A percentile compares a stretch with the other conserved stretches of the same genome.
Evolutionary conservation across 2,888 invertebrate species (phyloP).

Genomic region (Noctua comes): DNA sequence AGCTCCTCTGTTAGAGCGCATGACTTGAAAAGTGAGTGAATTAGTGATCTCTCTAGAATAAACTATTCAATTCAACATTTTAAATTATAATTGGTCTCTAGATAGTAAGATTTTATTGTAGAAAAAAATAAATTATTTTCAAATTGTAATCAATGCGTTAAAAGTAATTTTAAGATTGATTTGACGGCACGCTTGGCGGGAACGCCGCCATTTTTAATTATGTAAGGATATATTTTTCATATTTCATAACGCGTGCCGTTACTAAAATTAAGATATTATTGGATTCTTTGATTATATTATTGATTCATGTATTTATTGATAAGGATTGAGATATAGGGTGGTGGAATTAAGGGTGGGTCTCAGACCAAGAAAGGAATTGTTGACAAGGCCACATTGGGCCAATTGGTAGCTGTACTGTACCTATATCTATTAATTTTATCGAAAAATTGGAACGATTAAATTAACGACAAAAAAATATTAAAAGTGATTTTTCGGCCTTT

Average conservation of each 20-base stretch:
- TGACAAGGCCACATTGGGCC: conserved; percentile 31
- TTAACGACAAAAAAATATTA: conserved; percentile 60
- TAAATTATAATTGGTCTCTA: conserved; percentile 30
- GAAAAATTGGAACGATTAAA: conserved; percentile 73
- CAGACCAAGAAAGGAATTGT: conserved; percentile 54
- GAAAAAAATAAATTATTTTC: conserved; percentile 46
- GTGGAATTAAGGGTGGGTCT: conserved; percentile 45
- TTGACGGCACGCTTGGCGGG: conserved; percentile 44
- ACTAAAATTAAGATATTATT: conserved; percentile 32
- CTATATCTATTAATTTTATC: conserved; percentile 59
- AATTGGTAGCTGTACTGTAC: conserved; percentile 54
- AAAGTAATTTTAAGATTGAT: conserved; percentile 34
- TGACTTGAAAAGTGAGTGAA: conserved; percentile 81
- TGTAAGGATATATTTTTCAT: conserved; percentile 36
- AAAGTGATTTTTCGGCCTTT: conserved; percentile 76
- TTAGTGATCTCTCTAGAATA: conserved; percentile 78
- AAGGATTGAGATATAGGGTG: conserved; percentile 15
- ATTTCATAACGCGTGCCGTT: conserved; percentile 36
- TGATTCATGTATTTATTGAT: conserved; percentile 28
- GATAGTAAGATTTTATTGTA: conserved; percentile 40
- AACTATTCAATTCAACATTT: conserved; percentile 42
- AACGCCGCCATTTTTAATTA: conserved; percentile 23
- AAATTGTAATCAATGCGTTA: conserved; percentile 38
- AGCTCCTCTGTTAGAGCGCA: conserved; percentile 84
- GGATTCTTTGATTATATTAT: conserved; percentile 40